phyloP scores from a whole-genome alignment of 2,888 invertebrate species.

The Nemapogon koenigi region DNA sequence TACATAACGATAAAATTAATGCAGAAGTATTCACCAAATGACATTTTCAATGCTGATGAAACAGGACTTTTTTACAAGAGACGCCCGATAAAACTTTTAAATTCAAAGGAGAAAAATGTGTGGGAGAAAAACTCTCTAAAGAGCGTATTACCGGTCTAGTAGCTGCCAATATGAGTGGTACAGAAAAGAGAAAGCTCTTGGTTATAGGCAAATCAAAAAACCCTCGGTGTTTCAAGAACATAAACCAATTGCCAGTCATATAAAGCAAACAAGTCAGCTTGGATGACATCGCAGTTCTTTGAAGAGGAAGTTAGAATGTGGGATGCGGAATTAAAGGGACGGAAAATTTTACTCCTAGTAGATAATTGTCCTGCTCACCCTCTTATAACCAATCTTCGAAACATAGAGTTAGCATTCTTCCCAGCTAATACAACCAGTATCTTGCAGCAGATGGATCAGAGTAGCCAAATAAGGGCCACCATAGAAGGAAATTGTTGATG shows the following conservation, averaged over 20 bases:
- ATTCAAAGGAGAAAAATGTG: slow-evolving; percentile 22
- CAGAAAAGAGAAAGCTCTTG: slow-evolving; percentile 15
- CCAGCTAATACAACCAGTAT: slow-evolving; percentile 24
- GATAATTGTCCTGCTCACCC: slow-evolving; percentile 22
- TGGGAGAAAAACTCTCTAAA: slow-evolving; percentile 22
- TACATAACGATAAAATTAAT: no score
- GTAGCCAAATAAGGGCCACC: slow-evolving; percentile 21
- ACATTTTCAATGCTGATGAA: slow-evolving; percentile 23
- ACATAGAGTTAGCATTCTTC: slow-evolving; percentile 25
- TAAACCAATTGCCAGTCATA: slow-evolving; percentile 17
- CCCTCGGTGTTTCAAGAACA: slow-evolving; percentile 19
- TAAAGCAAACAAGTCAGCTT: slow-evolving; percentile 17
- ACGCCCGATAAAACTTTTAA: slow-evolving; percentile 22
- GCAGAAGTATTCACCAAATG: slow-evolving; percentile 18
- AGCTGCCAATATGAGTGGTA: slow-evolving; percentile 9
- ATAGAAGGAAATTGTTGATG: slow-evolving; percentile 21
- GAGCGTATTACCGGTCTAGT: slow-evolving; percentile 5
- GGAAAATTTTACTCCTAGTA: slow-evolving; percentile 16
- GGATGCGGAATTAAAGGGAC: slow-evolving; percentile 15
- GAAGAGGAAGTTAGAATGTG: slow-evolving; percentile 16
- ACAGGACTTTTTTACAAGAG: slow-evolving; percentile 23
- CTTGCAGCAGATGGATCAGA: slow-evolving; percentile 24
- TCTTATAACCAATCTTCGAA: slow-evolving; percentile 17
- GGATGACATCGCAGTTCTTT: slow-evolving; percentile 19
- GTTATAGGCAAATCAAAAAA: slow-evolving; percentile 17